Percentiles rank a stretch among this genome's conserved stretches.
Conservation (phyloP, 2,797 vertebrate species). For the Acanthurus leucopareius region DNA sequence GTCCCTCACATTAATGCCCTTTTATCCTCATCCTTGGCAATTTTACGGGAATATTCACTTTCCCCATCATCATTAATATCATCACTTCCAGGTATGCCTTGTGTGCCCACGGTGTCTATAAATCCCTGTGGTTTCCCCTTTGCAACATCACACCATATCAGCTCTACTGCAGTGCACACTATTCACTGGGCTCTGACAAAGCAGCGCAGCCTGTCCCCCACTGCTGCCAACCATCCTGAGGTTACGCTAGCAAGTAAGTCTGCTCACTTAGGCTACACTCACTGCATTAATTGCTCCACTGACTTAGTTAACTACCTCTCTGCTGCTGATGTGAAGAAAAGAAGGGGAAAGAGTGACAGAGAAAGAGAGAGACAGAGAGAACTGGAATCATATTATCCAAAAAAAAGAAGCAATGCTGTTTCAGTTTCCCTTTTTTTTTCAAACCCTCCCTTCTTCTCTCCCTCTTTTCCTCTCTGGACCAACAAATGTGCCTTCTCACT, state of each 20-base stretch:
- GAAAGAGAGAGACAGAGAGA: slow-evolving; percentile 4
- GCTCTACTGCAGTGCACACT: slow-evolving; percentile 42
- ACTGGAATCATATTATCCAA: neutral
- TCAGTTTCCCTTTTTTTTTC: slow-evolving; percentile 40
- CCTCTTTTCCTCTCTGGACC: slow-evolving; percentile 34
- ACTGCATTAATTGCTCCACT: slow-evolving; percentile 82
- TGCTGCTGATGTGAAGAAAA: slow-evolving; percentile 54
- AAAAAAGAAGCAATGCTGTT: slow-evolving; percentile 32
- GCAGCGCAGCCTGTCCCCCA: slow-evolving; percentile 28
- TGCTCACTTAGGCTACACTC: slow-evolving; percentile 70
- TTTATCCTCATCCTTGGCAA: neutral
- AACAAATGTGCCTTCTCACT: slow-evolving; percentile 57
- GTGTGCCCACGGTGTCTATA: slow-evolving; percentile 29
- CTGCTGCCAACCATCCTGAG: slow-evolving; percentile 49
- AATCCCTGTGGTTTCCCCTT: slow-evolving; percentile 31
- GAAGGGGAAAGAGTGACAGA: slow-evolving; percentile 23
- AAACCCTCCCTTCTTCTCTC: neutral
- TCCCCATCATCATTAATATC: slow-evolving; percentile 25
- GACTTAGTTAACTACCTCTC: slow-evolving; percentile 78
- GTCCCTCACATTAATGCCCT: slow-evolving; percentile 13
- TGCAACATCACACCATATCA: slow-evolving; percentile 14
- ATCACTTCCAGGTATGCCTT: slow-evolving; percentile 29
- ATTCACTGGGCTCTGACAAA: slow-evolving; percentile 49
- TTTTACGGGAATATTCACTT: slow-evolving; percentile 35
- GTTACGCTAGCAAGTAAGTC: slow-evolving; percentile 45